Percentiles rank a stretch among this genome's conserved stretches.
These are phyloP conservation scores for Hapalemur alaotrensis DNA, from an alignment of 2,797 vertebrate genomes.

Conservation along the genomic window DNA sequence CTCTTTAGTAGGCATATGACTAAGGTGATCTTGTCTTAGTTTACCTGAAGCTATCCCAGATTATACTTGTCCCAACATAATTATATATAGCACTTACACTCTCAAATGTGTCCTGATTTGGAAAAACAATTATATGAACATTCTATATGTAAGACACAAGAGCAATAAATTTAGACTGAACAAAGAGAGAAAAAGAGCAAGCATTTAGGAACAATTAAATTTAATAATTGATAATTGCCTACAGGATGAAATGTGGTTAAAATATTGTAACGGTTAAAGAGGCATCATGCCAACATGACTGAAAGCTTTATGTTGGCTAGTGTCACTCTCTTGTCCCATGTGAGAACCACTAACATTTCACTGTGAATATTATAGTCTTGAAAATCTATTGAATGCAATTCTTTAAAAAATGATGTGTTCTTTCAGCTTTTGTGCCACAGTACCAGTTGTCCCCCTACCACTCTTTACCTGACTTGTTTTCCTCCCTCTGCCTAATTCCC, in stretches of 20 bases:
- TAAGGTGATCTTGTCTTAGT: background rate
- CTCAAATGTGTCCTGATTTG: background rate
- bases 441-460: background rate
- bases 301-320: background rate
- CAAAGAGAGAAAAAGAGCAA: background rate
- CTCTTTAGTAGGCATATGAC: background rate
- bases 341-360: background rate
- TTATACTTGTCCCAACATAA: background rate
- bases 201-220: background rate
- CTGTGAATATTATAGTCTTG: background rate
- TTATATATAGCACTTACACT: background rate
- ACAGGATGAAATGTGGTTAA: background rate
- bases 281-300: background rate
- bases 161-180: slow-evolving; percentile 17
- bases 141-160: background rate
- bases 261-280: background rate
- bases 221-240: background rate
- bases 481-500: background rate
- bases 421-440: background rate
- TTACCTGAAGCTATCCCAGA: background rate
- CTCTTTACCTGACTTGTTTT: background rate
- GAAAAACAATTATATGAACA: background rate
- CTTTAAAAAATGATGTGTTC: background rate
- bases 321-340: background rate
- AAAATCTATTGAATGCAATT: background rate